Percentiles rank a stretch among this genome's conserved stretches.
These are phyloP conservation scores for Drosophila buzzatii DNA, from an alignment of 2,888 invertebrate species.

Conservation along the genomic window DNA sequence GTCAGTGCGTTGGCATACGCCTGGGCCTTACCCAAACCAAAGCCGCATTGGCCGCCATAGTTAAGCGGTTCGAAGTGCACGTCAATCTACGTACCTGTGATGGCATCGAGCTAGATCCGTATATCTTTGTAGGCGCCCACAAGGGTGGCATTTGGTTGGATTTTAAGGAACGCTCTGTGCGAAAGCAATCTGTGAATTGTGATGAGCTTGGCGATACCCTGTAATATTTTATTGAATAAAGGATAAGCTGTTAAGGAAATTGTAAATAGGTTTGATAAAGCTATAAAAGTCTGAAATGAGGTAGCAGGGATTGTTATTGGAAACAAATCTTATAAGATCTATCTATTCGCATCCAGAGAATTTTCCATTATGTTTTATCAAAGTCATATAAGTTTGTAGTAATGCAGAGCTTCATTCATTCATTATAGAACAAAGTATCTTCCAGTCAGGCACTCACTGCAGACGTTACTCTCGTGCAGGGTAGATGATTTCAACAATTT, in stretches of 20 bases:
- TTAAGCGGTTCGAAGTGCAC: constrained; percentile 68
- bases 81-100: constrained; percentile 68
- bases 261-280: background rate
- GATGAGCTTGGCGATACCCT: background rate
- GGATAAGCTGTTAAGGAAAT: background rate
- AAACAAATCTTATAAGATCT: no score
- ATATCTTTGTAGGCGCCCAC: constrained; percentile 73
- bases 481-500: background rate
- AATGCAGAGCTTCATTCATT: no score
- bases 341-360: no score
- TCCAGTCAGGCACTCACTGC: background rate
- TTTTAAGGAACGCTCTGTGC: constrained; percentile 48
- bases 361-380: background rate
- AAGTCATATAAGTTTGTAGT: background rate
- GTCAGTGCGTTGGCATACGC: constrained; percentile 83
- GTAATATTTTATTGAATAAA: background rate
- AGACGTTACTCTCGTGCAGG: no score
- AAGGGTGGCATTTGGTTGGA: constrained; percentile 83
- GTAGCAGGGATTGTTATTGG: background rate
- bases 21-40: constrained; percentile 80
- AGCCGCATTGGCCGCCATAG: constrained; percentile 74
- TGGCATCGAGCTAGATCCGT: constrained; percentile 72
- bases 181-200: no score
- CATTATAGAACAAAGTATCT: background rate
- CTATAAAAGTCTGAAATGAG: background rate